Base-by-base conservation (phyloP, 2,888 invertebrate genomes). In the Lottia gigantea region DNA sequence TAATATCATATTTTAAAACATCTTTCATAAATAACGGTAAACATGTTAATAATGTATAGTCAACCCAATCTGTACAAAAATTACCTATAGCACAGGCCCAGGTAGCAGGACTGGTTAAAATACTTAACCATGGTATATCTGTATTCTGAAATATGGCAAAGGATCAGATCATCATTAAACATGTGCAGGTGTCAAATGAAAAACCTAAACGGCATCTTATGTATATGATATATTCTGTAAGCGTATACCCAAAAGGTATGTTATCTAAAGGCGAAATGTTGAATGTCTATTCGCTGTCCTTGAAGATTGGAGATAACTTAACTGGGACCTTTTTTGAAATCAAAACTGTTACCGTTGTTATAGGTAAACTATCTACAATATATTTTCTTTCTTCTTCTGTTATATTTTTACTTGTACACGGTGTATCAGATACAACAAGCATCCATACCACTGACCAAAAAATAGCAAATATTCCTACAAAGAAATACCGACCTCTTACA, bases 61-160 rank as follows among this genome's bases (percentile, higher is more conserved):
- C 55, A 12, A 55, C 11, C 55, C 55, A 55, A 55, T 55, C 55
- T 23, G 12, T 55, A 55, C 23, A 55, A 23, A 55, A 55, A 1
- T 55, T 55, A 55, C 55, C 11, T 23, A 55, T 23, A 55, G 55
- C 55, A 55, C 55, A 55, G 23, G 55, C 55, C 55, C 55, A 55
- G 3, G 55, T 55, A 23, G 55, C 55, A 23, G 55, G 23, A 55
- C 55, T 23, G 15, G 55, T 55, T 23, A 55, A 23, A 15, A 55
- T 55, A 55, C 19, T 23, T 2, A 55, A 23, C 55, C 55, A 55
- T 2, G 55, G 55, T 55, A 23, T 19, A 23, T 11, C 23, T 23
- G 55, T 55, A 55, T 55, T 16, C 55, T 11, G 8, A 19, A 23
- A 55, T 23, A 55, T 55, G 19, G 15, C 55, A 19, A 55, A 23